Evolutionary conservation across 2,888 invertebrate species (phyloP).

Genomic region (Oasisia sp.): DNA sequence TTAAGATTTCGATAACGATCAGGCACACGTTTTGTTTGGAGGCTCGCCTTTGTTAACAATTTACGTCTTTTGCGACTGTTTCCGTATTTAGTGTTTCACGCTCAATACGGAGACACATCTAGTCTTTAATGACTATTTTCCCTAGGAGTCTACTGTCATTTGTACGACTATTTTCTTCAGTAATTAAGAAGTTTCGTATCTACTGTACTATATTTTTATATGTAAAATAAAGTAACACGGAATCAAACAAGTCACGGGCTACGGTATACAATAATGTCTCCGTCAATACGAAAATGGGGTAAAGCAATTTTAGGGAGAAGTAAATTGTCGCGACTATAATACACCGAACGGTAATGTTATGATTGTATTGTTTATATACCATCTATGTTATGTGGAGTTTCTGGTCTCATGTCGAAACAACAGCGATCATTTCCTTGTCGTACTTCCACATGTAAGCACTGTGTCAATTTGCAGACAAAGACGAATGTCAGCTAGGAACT

Average conservation of each 20-base stretch:
- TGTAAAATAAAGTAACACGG: not conserved
- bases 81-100: not conserved
- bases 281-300: not conserved
- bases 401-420: too few relatives aligned
- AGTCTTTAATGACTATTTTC: too few relatives aligned
- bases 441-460: too few relatives aligned
- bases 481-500: not conserved
- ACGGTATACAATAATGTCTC: not conserved
- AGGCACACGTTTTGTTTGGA: not conserved
- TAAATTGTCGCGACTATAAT: too few relatives aligned
- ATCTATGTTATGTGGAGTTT: too few relatives aligned
- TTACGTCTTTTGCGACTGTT: not conserved
- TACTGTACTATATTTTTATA: not conserved
- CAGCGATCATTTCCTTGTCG: too few relatives aligned
- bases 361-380: too few relatives aligned
- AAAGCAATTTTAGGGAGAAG: too few relatives aligned
- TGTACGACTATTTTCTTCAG: too few relatives aligned
- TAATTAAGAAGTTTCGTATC: too few relatives aligned
- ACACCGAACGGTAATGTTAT: too few relatives aligned
- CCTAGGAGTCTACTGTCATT: too few relatives aligned
- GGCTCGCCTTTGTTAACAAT: not conserved
- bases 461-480: slow-evolving; percentile 20
- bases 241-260: not conserved
- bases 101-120: not conserved
- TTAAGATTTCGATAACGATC: not conserved